phyloP scores from a whole-genome alignment of 1,140 invertebrate species.

The Brachionus paranguensis region DNA sequence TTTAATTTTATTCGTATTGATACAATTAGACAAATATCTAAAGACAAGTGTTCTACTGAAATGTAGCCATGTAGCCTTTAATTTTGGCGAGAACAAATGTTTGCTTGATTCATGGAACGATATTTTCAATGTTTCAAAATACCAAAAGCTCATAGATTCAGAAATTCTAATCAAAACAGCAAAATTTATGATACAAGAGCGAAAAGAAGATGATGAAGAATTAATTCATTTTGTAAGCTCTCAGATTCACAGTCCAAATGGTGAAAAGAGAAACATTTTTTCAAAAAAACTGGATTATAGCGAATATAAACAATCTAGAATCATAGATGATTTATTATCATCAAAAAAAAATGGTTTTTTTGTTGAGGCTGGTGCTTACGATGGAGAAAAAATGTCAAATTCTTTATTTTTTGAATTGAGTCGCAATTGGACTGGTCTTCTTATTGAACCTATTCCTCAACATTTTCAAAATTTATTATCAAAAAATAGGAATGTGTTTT shows the following conservation, averaged over 20 bases:
- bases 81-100: background rate
- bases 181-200: constrained; percentile 3
- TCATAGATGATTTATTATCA: background rate
- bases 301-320: background rate
- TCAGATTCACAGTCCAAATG: background rate
- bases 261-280: background rate
- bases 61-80: background rate
- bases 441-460: constrained; percentile 66
- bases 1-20: background rate
- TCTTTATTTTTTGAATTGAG: constrained; percentile 65
- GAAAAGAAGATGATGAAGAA: background rate
- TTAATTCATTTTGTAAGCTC: background rate
- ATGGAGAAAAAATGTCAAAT: constrained; percentile 60
- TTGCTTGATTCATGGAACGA: background rate
- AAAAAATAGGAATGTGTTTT: constrained; percentile 44
- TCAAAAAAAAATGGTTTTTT: constrained; percentile 49
- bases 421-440: constrained; percentile 66
- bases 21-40: background rate
- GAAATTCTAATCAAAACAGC: background rate
- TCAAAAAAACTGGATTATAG: background rate
- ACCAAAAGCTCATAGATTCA: background rate
- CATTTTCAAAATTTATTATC: constrained; percentile 55
- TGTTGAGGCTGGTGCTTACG: constrained; percentile 61
- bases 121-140: background rate
- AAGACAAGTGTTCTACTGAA: background rate